Evolutionary conservation across 2,888 invertebrate species (phyloP).

Genomic region (Aphidius colemani): DNA sequence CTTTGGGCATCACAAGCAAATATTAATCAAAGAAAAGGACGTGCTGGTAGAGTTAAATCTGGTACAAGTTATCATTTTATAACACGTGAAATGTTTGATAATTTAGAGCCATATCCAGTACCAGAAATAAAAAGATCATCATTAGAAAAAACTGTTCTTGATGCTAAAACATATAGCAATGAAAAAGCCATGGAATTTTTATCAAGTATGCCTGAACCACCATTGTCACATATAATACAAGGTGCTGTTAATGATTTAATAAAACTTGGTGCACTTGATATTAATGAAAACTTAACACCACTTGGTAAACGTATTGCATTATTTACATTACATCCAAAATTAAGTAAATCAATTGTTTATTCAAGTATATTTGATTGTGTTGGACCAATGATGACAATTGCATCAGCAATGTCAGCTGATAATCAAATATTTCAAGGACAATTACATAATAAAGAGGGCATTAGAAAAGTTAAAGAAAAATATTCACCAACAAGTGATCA

Average conservation of each 20-base stretch:
- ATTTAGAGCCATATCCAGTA: constrained; percentile 63
- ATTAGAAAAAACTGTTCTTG: constrained; percentile 66
- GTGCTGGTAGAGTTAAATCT: constrained; percentile 71
- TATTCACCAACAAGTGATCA: constrained; percentile 69
- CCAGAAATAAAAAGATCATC: constrained; percentile 70
- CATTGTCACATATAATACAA: constrained; percentile 60
- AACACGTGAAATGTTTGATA: constrained; percentile 61
- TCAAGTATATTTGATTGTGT: constrained; percentile 64
- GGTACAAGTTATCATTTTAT: constrained; percentile 66
- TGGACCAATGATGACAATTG: constrained; percentile 62
- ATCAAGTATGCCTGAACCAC: constrained; percentile 68
- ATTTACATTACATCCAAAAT: constrained; percentile 67
- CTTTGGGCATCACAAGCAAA: constrained; percentile 70
- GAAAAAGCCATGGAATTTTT: constrained; percentile 67
- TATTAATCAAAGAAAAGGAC: constrained; percentile 68
- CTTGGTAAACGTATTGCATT: constrained; percentile 65
- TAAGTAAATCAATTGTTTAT: constrained; percentile 67
- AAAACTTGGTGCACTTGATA: constrained; percentile 65
- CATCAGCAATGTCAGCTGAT: constrained; percentile 62
- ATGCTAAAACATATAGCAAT: constrained; percentile 68
- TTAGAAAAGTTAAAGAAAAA: constrained; percentile 63
- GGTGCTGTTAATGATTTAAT: constrained; percentile 68
- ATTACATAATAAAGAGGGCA: constrained; percentile 61
- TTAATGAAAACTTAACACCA: constrained; percentile 67
- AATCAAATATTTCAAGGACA: constrained; percentile 64